These are phyloP conservation scores for Ochropleura plecta DNA, from an alignment of 2,888 invertebrate genomes.

Conservation along the genomic window DNA sequence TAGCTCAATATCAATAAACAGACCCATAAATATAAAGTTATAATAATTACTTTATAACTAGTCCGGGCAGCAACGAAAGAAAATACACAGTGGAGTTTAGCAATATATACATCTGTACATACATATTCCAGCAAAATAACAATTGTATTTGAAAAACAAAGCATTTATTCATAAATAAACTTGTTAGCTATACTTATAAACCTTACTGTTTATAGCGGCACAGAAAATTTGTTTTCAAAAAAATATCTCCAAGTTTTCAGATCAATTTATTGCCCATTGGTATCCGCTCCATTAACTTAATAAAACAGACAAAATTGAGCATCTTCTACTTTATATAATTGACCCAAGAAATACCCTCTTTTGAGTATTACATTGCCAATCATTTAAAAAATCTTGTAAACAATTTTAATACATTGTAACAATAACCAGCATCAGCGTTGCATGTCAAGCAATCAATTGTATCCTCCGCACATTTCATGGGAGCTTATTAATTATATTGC, in stretches of 20 bases:
- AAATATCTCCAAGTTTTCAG: constrained; percentile 41
- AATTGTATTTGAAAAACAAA: background rate
- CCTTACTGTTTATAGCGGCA: constrained; percentile 8
- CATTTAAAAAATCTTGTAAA: constrained; percentile 4
- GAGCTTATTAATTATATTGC: constrained; percentile 41
- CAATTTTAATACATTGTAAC: background rate
- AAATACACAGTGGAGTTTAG: background rate
- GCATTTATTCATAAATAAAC: background rate
- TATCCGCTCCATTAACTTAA: constrained; percentile 13
- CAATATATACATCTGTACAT: background rate
- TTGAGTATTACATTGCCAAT: constrained; percentile 2
- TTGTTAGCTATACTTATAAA: background rate
- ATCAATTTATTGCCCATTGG: constrained; percentile 14
- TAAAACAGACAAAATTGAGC: constrained; percentile 24
- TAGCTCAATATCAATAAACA: background rate
- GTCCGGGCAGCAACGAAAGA: background rate
- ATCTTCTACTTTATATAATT: constrained; percentile 15
- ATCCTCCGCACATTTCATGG: constrained; percentile 30
- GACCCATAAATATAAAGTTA: constrained; percentile 1
- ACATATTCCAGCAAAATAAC: background rate
- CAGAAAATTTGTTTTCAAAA: constrained; percentile 30
- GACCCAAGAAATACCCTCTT: constrained; percentile 5
- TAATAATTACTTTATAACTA: background rate
- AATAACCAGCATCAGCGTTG: background rate
- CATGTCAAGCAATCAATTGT: constrained; percentile 11